A percentile compares a stretch with the other conserved stretches of the same genome.
Conservation (phyloP, 2,797 vertebrate species). For the Arnoldichthys spilopterus region DNA sequence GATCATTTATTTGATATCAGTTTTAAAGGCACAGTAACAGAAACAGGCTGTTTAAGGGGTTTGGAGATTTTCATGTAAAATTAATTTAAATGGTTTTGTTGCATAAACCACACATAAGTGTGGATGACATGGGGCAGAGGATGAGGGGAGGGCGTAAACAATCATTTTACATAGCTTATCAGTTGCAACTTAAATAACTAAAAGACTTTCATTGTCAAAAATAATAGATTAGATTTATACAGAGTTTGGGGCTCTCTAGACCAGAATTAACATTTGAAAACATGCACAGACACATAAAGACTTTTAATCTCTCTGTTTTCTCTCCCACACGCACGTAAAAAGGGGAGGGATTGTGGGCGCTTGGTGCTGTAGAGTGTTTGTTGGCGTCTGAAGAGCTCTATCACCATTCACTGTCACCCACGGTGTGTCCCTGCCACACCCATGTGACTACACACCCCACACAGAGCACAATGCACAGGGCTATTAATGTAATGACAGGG, state of each 20-base stretch:
- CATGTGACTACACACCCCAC: slow-evolving; percentile 50
- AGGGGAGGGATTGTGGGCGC: slow-evolving; percentile 44
- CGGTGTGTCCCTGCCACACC: slow-evolving; percentile 53
- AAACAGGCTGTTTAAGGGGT: too few species aligned
- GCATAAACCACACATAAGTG: too few species aligned
- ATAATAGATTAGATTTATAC: not conserved
- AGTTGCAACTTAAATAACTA: too few species aligned
- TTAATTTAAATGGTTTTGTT: too few species aligned
- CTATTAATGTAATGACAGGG: slow-evolving; percentile 59
- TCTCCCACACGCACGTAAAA: slow-evolving; percentile 46
- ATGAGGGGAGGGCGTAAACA: too few species aligned
- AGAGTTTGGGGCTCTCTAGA: not conserved
- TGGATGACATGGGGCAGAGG: too few species aligned
- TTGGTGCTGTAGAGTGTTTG: slow-evolving; percentile 58
- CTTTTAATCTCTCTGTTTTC: slow-evolving; percentile 23
- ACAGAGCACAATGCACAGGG: slow-evolving; percentile 54
- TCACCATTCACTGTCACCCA: slow-evolving; percentile 55
- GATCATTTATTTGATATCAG: not conserved
- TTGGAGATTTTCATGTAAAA: too few species aligned
- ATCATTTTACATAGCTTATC: too few species aligned
- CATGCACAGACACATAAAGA: slow-evolving; percentile 30
- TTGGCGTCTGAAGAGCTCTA: slow-evolving; percentile 52
- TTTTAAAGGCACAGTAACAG: not conserved
- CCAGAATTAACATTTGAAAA: slow-evolving; percentile 28
- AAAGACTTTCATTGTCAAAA: not conserved